phyloP scores from a whole-genome alignment of 2,888 invertebrate genomes.

The Tenthredo notha region DNA sequence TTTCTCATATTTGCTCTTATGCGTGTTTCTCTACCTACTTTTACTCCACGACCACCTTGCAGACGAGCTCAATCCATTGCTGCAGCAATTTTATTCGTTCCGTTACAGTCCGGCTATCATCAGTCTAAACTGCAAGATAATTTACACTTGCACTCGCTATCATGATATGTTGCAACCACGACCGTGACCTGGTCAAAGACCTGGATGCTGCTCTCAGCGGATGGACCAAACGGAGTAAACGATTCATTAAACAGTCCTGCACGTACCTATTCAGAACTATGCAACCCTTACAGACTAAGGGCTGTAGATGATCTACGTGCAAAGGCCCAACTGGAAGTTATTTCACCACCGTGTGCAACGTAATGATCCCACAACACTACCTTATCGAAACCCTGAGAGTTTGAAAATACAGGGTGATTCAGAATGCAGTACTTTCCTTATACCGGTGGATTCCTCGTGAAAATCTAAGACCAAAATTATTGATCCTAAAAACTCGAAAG shows the following conservation, averaged over 20 bases:
- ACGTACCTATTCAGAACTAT: not conserved
- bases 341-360: not conserved
- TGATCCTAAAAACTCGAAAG: too few relatives aligned
- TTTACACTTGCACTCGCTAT: not conserved
- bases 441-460: too few relatives aligned
- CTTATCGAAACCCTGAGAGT: not conserved
- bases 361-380: not conserved
- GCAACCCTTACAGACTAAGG: not conserved
- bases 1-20: conserved; percentile 9
- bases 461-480: too few relatives aligned
- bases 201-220: not conserved
- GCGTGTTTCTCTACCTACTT: not conserved
- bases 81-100: not conserved
- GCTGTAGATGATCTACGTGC: not conserved
- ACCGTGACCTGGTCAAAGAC: not conserved
- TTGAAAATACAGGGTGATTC: too few relatives aligned
- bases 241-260: not conserved
- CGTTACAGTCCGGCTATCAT: not conserved
- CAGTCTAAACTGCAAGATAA: not conserved
- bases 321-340: not conserved
- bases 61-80: conserved; percentile 29
- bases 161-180: not conserved
- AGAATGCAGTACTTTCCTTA: too few relatives aligned
- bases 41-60: conserved; percentile 1
- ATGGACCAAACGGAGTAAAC: not conserved